phyloP scores from a whole-genome alignment of 2,797 vertebrate species.

The Chaetophractus vellerosus region DNA sequence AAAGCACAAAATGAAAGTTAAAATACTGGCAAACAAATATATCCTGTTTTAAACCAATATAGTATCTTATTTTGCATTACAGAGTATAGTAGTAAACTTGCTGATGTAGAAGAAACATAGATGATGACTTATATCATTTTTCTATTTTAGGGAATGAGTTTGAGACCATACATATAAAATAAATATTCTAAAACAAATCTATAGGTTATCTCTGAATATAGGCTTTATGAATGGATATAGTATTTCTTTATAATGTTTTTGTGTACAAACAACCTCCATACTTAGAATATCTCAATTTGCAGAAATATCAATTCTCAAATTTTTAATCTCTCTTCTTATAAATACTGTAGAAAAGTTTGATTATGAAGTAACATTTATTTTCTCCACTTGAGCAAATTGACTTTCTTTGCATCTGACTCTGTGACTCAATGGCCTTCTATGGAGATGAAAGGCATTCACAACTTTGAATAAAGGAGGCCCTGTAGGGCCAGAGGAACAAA shows the following conservation, averaged over 20 bases:
- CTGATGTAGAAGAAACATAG: not conserved
- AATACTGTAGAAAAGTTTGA: not conserved
- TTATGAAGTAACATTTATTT: not conserved
- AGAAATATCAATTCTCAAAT: not conserved
- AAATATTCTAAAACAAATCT: not conserved
- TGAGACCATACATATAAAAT: not conserved
- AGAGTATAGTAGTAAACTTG: too few species aligned
- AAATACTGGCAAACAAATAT: not conserved
- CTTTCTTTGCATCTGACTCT: not conserved
- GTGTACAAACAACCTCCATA: too few species aligned
- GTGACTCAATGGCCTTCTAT: not conserved
- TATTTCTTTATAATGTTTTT: not conserved
- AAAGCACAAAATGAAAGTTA: not conserved
- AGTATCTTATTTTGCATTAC: not conserved
- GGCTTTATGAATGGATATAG: not conserved
- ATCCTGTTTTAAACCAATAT: too few species aligned
- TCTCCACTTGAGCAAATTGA: not conserved
- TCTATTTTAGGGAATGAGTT: not conserved
- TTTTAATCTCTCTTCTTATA: not conserved
- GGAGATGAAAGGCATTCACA: not conserved
- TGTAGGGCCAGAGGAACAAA: too few species aligned
- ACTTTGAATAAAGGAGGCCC: not conserved
- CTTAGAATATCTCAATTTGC: too few species aligned
- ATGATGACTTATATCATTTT: not conserved
- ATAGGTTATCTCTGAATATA: not conserved